A percentile compares a stretch with the other conserved stretches of the same genome.
phyloP scores from a whole-genome alignment of 2,888 invertebrate genomes.

The Noctua pronuba region DNA sequence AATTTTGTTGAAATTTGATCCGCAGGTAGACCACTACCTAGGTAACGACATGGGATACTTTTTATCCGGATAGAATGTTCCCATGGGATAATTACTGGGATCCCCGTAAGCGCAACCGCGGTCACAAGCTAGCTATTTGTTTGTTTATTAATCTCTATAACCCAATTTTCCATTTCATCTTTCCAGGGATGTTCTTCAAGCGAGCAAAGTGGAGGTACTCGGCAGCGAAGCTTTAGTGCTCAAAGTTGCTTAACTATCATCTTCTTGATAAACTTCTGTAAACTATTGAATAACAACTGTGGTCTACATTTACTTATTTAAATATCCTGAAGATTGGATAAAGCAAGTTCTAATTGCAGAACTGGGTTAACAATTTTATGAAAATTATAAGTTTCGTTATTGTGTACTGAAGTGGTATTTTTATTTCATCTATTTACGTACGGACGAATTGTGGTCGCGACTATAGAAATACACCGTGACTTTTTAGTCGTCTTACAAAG shows the following conservation, averaged over 20 bases:
- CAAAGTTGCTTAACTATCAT: conserved; percentile 70
- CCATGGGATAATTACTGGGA: neutral
- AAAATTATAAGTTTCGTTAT: conserved; percentile 40
- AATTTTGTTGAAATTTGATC: neutral
- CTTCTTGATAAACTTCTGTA: conserved; percentile 47
- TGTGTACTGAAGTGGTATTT: conserved; percentile 10
- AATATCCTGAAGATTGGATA: conserved; percentile 31
- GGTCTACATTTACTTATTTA: conserved; percentile 48
- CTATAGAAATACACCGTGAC: no score
- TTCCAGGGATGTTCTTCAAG: conserved; percentile 83
- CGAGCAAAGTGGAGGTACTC: conserved; percentile 76
- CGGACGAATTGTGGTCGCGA: neutral
- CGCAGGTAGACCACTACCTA: neutral
- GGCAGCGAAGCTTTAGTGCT: conserved; percentile 85
- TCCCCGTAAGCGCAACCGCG: rapidly evolving
- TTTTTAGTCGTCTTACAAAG: no score
- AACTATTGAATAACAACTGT: conserved; percentile 41
- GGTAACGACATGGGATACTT: neutral
- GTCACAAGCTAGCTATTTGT: neutral
- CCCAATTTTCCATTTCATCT: conserved; percentile 34
- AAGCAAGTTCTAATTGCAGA: conserved; percentile 21
- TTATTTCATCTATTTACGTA: conserved; percentile 9
- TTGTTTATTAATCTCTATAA: conserved; percentile 34
- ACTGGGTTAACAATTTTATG: conserved; percentile 35
- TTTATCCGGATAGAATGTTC: neutral